Evolutionary conservation across 2,888 invertebrate species (phyloP), one percentile per base, ranked within the genome.

Genomic region (Orchestes rusci): DNA sequence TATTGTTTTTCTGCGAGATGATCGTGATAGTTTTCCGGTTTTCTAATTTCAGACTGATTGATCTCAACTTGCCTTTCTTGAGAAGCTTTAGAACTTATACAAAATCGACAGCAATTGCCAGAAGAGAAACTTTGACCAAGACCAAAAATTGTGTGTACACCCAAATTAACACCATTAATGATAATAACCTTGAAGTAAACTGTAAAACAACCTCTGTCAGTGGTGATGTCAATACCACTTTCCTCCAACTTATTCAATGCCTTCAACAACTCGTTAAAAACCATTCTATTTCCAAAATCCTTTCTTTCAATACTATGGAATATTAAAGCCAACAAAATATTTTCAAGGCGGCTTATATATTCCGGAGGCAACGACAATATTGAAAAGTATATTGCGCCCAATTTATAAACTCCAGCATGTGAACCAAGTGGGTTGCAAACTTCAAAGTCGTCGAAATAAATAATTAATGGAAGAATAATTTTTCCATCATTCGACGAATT

Each of bases 121-220:
- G 39, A 17, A 13, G 41, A 32, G 41, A 51, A 51, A 23, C 49
- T 46, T 46, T 50, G 43, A 15, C 8, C 18, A 31, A 55, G 53
- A 15, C 52, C 56, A 19, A 56, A 43, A 18, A 58, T 52, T 3
- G 50, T 40, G 36, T 54, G 53, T 23, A 57, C 13, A 18, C 56
- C 57, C 13, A 55, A 45, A 43, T 55, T 55, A 32, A 56, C 56
- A 2, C 54, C 55, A 13, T 53, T 35, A 30, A 56, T 32, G 17
- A 46, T 38, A 36, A 28, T 33, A 15, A 48, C 28, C 19, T 35
- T 39, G 43, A 54, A 55, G 43, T 48, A 48, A 16, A 50, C 40
- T 27, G 41, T 23, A 32, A 38, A 30, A 36, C 42, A 10, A 37
- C 43, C 29, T 29, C 16, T 31, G 16, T 36, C 20, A 28, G 29